Base-by-base conservation (phyloP, 2,888 invertebrate genomes). In the Fragum sueziense region DNA sequence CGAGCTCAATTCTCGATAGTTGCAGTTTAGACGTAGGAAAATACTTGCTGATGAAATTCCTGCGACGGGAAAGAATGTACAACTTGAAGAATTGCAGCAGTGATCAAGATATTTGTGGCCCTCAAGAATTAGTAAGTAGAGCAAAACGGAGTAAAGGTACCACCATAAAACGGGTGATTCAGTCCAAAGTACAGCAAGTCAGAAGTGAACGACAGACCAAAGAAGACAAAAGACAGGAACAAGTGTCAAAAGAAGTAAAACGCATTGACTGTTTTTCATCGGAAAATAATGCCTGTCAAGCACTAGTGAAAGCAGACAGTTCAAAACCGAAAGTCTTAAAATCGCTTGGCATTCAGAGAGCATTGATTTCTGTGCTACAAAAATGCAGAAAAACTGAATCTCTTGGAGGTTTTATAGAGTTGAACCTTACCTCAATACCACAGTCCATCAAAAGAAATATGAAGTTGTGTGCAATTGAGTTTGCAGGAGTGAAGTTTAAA, bases 111-210 rank as follows among this genome's bases (percentile, higher is more conserved):
- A 41, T 71, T n/a, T 17, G 33, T 0, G 76, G 79, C 14, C 79
- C 78, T 11, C 41, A 22, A 57, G 52, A 70, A 4, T 57, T 82
- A n/a, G 51, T 78, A 0, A 33, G 33, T 25, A 41, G 67, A 54
- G 79, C 74, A 3, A 70, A 68, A 29, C 65, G 57, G 67, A 74
- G 74, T n/a, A 82, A 82, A 65, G 76, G 79, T 22, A 52, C 69
- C 9, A 82, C 82, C 1, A 68, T 82, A 0, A 82, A 76, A 41
- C 25, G 79, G 9, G 61, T 54, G 9, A 37, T 62, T 4, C 76
- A 80, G n/a, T 76, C 73, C 0, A 76, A 70, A 62, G n/a, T 78
- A 22, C 6, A 17, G 2, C 2, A 34, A 34, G 20, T 14, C 1
- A 20, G 17, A 14, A 37, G 37, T n/a, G 65, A 65, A 22, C 2